Base-by-base conservation (phyloP, 2,113 vertebrate species). In the Ophiodon elongatus region DNA sequence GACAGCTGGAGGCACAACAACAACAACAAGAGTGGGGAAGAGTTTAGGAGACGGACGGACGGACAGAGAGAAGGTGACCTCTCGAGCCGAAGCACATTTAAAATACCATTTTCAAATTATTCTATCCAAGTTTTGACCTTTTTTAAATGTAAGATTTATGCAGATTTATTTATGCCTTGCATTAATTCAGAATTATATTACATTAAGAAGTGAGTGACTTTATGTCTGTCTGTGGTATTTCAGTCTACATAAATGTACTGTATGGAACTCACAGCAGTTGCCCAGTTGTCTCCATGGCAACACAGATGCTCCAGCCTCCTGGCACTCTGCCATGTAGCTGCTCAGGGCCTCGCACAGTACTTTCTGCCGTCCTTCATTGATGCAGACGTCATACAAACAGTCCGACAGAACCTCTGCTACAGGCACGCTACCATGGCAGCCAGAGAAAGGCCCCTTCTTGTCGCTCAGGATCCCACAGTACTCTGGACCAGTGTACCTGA, bases 351-450 rank as follows among this genome's bases (percentile, higher is more conserved):
- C 73, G 35, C 84, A 85, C 60, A 85, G 63, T 1, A 77, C 78
- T 33, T 73, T 60, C 1, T 3, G 25, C 9, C 62, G 60, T 14
- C 73, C 84, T 14, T 65, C 41, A 37, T 54, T 76, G 33, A 65
- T 6, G 35, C 84, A 85, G 31, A 85, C 84, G 21, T 85, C 84
- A n/a, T 76, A 85, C 78, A 85, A 27, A 66, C 84, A 85, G 62
- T 76, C 52, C 1, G 52, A 50, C 33, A 29, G 62, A 41, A 23
- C 15, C 60, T 73, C 33, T 33, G 21, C 25, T 10, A 77, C 14
- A 0, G 78, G 35, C 27, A 81, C 10, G 1, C 5, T 43, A 8
- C 0, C 29, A 23, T 85, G 84, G 41, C 84, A 85, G 2, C 23
- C 9, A 29, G 84, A 10, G 33, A 85, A 85, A 0, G 84, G 78